Evolutionary conservation across 1,140 invertebrate species (phyloP), one percentile per base, ranked within the genome.

Genomic region (Drosophila pseudoobscura): DNA sequence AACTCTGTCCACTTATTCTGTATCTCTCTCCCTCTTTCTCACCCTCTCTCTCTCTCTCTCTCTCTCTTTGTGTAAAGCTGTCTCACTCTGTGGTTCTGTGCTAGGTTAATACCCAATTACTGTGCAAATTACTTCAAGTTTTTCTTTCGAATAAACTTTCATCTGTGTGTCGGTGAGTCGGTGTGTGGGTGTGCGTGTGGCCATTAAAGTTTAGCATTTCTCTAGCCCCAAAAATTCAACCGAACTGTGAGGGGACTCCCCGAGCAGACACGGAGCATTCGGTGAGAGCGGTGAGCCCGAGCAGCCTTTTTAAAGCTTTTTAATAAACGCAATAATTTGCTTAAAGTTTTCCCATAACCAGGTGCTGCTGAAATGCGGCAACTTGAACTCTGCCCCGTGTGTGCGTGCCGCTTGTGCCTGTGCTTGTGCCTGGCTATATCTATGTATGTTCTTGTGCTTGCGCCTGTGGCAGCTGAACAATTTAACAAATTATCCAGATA

Each of bases 41-140:
- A 1, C 17, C 0, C 15, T 56, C 46, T 56, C 46, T 1, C 22
- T 11, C 2, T 13, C 9, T 1, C 15, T 43, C 41, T 39, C 11
- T 13, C 55, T 45, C 47, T 56, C 55, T 0, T 1, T 45, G 44
- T 15, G 24, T 24, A 24, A 24, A 24, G 24, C 7, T 11, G 49
- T 1, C 15, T 5, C 24, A 15, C 49, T 47, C 4, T 22, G 24
- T 47, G 43, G 60, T 69, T 56, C 66, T 69, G 71, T 47, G 69
- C 76, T 75, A 65, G 85, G 85, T 85, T 89, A 89, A 89, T 89
- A 82, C 85, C 85, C 85, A 89, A 89, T 89, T 89, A 89, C 85
- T 85, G 85, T 89, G 85, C 78, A 89, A 89, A 89, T 89, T 89
- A 85, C 85, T 89, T 79, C 62, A 85, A 89, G 70, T 79, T 87